phyloP scores from a whole-genome alignment of 1,140 invertebrate genomes.

The Lasioglossum baleicum region DNA sequence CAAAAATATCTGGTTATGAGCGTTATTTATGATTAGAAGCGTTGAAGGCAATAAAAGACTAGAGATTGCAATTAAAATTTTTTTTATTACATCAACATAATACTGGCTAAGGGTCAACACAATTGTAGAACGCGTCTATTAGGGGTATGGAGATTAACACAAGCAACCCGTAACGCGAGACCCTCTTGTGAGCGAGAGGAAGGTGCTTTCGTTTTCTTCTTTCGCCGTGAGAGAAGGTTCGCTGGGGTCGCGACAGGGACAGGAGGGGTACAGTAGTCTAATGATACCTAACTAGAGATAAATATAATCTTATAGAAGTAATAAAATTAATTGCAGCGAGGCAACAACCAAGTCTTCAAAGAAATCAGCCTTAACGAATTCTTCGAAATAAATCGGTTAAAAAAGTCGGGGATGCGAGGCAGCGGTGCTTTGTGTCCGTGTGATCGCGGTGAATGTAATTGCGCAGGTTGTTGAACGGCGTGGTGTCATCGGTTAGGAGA shows the following conservation, averaged over 20 bases:
- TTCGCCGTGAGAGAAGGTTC: conserved; percentile 4
- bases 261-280: conserved; percentile 40
- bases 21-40: too few relatives aligned
- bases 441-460: not conserved
- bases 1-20: too few relatives aligned
- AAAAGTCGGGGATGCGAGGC: conserved; percentile 56
- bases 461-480: not conserved
- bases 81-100: conserved; percentile 76
- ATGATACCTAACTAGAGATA: conserved; percentile 62
- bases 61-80: conserved; percentile 58
- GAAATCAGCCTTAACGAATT: conserved; percentile 65
- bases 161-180: conserved; percentile 25
- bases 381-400: conserved; percentile 56
- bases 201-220: not conserved
- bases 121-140: conserved; percentile 73
- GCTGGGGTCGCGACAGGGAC: conserved; percentile 29
- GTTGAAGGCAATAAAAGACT: not conserved
- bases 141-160: conserved; percentile 52
- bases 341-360: conserved; percentile 65
- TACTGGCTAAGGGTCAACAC: conserved; percentile 75
- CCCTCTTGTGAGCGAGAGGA: conserved; percentile 7
- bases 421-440: conserved; percentile 1
- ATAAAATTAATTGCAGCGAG: conserved; percentile 64
- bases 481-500: too few relatives aligned
- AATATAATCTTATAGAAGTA: conserved; percentile 61